Evolutionary conservation across 2,797 vertebrate species (phyloP).

Genomic region (Alca torda): DNA sequence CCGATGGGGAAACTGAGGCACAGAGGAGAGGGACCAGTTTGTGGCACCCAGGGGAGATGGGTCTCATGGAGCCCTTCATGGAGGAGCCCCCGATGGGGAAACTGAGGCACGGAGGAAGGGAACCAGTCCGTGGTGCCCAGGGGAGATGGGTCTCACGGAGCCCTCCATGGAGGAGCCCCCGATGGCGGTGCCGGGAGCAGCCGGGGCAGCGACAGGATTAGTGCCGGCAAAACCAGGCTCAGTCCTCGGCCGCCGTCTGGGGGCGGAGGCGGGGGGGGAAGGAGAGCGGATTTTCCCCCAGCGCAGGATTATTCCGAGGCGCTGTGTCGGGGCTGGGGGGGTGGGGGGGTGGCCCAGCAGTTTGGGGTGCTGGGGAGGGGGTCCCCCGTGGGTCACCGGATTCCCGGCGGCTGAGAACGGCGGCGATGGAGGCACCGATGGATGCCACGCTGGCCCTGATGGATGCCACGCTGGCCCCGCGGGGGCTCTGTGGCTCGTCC

Average conservation of each 20-base stretch:
- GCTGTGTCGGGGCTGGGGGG: too few species aligned
- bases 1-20: not conserved
- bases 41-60: fast-evolving
- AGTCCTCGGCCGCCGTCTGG: not conserved
- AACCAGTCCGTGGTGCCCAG: too few species aligned
- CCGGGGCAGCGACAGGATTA: not conserved
- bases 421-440: fast-evolving
- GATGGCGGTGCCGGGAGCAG: fast-evolving
- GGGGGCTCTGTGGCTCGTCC: not conserved
- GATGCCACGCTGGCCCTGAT: not conserved
- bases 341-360: fast-evolving
- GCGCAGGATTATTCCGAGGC: not conserved
- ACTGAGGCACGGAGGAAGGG: too few species aligned
- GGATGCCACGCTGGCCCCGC: not conserved
- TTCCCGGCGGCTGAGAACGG: not conserved
- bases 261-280: too few species aligned
- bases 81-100: too few species aligned
- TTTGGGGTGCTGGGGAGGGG: not conserved
- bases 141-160: too few species aligned
- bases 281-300: not conserved
- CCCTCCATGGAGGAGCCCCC: too few species aligned
- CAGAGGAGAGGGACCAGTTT: not conserved
- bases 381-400: not conserved
- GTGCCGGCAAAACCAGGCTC: not conserved
- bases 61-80: too few species aligned